Evolutionary conservation across 1,140 invertebrate genomes (phyloP).

Genomic region (Aphelinus atriplicis): DNA sequence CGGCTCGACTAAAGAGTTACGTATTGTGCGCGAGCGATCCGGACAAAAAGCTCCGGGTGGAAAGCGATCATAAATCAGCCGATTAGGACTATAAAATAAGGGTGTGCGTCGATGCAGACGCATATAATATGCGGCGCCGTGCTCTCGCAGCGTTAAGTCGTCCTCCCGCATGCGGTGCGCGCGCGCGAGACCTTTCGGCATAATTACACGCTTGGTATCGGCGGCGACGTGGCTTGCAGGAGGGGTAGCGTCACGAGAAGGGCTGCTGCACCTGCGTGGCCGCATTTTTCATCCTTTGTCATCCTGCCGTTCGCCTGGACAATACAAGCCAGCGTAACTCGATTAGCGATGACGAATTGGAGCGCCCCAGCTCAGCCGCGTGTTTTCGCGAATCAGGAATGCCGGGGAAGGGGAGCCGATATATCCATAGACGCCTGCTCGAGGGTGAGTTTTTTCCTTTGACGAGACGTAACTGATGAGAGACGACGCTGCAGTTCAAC

Average conservation of each 20-base stretch:
- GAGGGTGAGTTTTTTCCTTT: too few species aligned
- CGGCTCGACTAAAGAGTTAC: slow-evolving; percentile 4
- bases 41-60: not conserved
- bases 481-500: too few species aligned
- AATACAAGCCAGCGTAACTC: slow-evolving; percentile 15
- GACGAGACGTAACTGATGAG: too few species aligned
- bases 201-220: slow-evolving; percentile 59
- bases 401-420: not conserved
- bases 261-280: slow-evolving; percentile 54
- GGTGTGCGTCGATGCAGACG: not conserved
- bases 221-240: slow-evolving; percentile 46
- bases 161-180: not conserved
- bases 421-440: too few species aligned
- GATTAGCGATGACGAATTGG: slow-evolving; percentile 34
- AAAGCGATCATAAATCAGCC: slow-evolving; percentile 30
- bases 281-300: slow-evolving; percentile 55
- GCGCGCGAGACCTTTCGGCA: slow-evolving; percentile 44
- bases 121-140: too few species aligned
- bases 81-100: slow-evolving; percentile 20
- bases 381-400: slow-evolving; percentile 1
- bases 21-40: not conserved
- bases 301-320: slow-evolving; percentile 4
- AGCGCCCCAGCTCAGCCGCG: too few species aligned
- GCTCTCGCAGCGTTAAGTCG: too few species aligned
- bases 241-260: not conserved